Conservation (phyloP, 2,888 invertebrate species). For the Drosophila kanekoi region DNA sequence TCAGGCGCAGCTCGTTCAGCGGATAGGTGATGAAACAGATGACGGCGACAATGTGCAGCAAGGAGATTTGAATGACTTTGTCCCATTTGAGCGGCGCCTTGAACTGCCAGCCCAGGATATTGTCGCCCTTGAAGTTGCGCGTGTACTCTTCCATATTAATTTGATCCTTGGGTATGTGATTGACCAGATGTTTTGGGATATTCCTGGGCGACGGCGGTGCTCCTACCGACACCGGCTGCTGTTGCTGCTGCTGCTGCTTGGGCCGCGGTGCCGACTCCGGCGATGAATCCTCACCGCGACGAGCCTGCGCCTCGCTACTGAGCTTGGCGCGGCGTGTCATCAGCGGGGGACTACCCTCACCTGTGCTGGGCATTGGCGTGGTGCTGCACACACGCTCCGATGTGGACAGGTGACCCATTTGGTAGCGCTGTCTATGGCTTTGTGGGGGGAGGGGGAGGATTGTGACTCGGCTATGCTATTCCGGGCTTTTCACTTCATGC, state of each 20-base stretch:
- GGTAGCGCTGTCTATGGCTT: conserved; percentile 16
- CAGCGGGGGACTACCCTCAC: conserved; percentile 58
- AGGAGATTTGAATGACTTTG: conserved; percentile 86
- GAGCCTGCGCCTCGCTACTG: conserved; percentile 54
- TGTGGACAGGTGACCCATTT: conserved; percentile 84
- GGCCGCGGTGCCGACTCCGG: conserved; percentile 55
- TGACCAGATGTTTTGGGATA: conserved; percentile 46
- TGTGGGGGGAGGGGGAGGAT: not conserved
- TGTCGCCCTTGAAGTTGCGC: conserved; percentile 79
- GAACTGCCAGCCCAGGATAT: conserved; percentile 85
- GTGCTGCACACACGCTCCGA: conserved; percentile 82
- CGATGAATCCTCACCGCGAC: conserved; percentile 65
- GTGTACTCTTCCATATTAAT: conserved; percentile 81
- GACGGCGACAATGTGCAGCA: conserved; percentile 86
- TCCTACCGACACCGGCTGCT: conserved; percentile 4
- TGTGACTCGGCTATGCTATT: conserved; percentile 2
- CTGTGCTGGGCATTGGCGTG: conserved; percentile 58
- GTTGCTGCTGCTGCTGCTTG: conserved; percentile 41
- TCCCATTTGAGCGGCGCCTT: conserved; percentile 88
- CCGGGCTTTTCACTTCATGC: conserved; percentile 34
- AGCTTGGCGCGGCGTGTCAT: conserved; percentile 59
- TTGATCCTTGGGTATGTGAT: conserved; percentile 70
- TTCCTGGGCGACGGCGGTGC: conserved; percentile 9
- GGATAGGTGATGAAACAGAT: conserved; percentile 83
- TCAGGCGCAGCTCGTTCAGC: conserved; percentile 81